Evolutionary conservation across 2,888 invertebrate species (phyloP), one percentile per base, ranked within the genome.

Genomic region (Sceliomorpha sp.): DNA sequence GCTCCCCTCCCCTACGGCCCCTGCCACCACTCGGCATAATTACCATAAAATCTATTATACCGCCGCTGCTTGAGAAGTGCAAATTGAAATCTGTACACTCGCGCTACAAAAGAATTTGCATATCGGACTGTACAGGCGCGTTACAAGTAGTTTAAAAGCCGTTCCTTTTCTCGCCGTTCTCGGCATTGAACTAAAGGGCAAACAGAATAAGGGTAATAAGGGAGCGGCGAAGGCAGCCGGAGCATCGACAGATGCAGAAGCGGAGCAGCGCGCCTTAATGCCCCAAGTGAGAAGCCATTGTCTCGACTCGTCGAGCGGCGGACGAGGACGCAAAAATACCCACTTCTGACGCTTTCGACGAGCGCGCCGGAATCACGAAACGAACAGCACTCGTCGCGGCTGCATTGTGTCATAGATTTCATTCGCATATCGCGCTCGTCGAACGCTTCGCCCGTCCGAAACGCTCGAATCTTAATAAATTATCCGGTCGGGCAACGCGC

Each of bases 401-500:
- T 27, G 60, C 31, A 40, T 55, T 67, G 44, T 59, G 29, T 55
- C 34, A 60, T 55, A 60, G 60, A 67, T 67, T 50, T 53, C 67
- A 37, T 59, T 40, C 31, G 20, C 37, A 44, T 56, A 50, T 56
- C 44, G 48, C 48, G 15, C 47, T 63, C 36, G 39, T 53, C 62
- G 44, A 40, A 51, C 53, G 45, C 56, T 60, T 48, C 45, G 55
- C n/a, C 39, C 26, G 58, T 45, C 56, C 45, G 29, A 37, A 34
- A 51, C 26, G 47, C 32, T 39, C 75, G 74, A 74, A 80, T 81
- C 80, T 83, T 82, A 82, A 83, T 83, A 83, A 83, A 83, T 83
- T 83, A 83, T 80, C 78, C 68, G n/a, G 60, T 58, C 56, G 67
- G 59, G 42, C 37, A 29, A 20, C 66, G 73, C 72, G 71, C 79